Percentiles rank a stretch among this genome's conserved stretches.
Conservation (phyloP, 2,888 invertebrate genomes). For the Orthosia gothica region DNA sequence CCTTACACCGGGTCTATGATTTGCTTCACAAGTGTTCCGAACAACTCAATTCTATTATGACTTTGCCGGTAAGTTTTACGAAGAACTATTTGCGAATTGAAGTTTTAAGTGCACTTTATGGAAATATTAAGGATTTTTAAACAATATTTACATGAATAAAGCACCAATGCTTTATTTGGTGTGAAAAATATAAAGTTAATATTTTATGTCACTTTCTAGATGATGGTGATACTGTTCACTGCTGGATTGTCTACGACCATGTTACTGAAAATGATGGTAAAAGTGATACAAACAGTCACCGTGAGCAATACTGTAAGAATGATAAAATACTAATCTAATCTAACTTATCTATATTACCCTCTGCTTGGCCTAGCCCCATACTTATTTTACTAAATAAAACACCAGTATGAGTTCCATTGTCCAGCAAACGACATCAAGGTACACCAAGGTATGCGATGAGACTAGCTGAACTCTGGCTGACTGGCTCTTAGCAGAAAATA, state of each 20-base stretch:
- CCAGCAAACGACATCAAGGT: no score
- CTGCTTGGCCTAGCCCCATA: no score
- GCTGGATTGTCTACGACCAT: constrained; percentile 82
- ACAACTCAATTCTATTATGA: constrained; percentile 81
- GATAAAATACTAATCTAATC: neutral
- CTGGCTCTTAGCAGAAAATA: no score
- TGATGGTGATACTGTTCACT: constrained; percentile 77
- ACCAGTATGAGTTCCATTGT: no score
- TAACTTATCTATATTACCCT: no score
- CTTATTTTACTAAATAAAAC: no score
- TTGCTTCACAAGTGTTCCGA: constrained; percentile 80
- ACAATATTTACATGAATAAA: neutral
- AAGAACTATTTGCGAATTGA: constrained; percentile 37
- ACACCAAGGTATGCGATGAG: no score
- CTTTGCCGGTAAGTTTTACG: constrained; percentile 78
- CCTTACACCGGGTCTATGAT: constrained; percentile 81
- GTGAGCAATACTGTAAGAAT: constrained; percentile 67
- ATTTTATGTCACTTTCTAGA: constrained; percentile 71
- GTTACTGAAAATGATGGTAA: constrained; percentile 77
- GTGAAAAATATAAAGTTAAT: no score
- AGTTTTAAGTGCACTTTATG: constrained; percentile 19
- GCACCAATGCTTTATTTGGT: neutral
- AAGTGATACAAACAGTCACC: constrained; percentile 71
- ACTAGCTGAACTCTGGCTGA: no score
- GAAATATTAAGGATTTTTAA: neutral